A percentile compares a stretch with the other conserved stretches of the same genome.
phyloP scores from a whole-genome alignment of 2,888 invertebrate genomes.

The Phorcus lineatus region DNA sequence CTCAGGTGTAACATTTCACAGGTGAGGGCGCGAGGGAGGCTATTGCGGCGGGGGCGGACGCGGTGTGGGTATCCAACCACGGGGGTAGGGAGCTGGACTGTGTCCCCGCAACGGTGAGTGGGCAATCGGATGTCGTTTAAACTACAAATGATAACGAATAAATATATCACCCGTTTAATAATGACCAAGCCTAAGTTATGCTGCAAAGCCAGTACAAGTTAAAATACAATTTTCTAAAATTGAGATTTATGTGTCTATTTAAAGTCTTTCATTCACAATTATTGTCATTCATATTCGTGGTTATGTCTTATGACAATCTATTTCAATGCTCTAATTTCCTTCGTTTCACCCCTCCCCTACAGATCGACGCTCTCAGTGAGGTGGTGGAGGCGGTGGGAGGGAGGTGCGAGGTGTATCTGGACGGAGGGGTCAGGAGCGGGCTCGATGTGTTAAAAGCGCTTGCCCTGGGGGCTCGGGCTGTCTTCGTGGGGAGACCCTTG shows the following conservation, averaged over 20 bases:
- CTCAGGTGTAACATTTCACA: background rate
- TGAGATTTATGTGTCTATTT: no score
- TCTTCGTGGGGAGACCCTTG: constrained; percentile 90
- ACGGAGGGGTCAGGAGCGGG: constrained; percentile 90
- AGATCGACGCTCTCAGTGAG: constrained; percentile 80
- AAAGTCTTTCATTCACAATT: no score
- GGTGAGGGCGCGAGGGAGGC: constrained; percentile 90
- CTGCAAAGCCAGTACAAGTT: no score
- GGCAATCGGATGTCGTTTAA: no score
- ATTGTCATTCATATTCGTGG: no score
- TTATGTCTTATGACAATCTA: no score
- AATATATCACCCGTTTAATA: constrained; percentile 3
- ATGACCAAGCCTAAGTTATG: no score
- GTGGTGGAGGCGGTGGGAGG: constrained; percentile 84
- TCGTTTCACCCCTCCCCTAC: background rate
- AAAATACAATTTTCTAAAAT: no score
- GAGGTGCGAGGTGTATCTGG: constrained; percentile 86
- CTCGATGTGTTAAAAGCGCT: constrained; percentile 93
- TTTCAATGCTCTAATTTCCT: no score
- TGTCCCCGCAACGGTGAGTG: constrained; percentile 78
- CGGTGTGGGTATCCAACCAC: constrained; percentile 93
- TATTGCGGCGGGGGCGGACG: constrained; percentile 84
- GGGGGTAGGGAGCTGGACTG: constrained; percentile 92
- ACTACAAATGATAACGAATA: background rate
- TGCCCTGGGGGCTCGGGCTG: constrained; percentile 92